Conservation (phyloP, 2,113 vertebrate genomes). For the Speoplatyrhinus poulsoni region DNA sequence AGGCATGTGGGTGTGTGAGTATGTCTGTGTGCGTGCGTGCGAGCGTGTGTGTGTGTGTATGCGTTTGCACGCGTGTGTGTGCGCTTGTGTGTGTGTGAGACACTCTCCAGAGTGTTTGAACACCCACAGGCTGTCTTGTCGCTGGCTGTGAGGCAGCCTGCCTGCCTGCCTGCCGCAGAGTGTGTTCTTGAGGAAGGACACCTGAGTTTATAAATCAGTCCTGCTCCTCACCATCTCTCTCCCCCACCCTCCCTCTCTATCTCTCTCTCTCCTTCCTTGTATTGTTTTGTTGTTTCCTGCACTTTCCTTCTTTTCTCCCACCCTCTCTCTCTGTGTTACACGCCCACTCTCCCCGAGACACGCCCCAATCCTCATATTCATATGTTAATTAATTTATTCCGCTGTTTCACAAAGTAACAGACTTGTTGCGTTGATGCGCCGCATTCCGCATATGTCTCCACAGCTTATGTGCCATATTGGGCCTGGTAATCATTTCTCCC, state of each 20-base stretch:
- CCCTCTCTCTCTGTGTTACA: too few relatives aligned
- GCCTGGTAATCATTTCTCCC: conserved; percentile 48
- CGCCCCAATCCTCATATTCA: too few relatives aligned
- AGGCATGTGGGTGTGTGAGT: neutral
- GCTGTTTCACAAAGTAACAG: conserved; percentile 14
- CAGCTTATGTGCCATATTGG: conserved; percentile 36
- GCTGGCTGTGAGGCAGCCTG: conserved; percentile 32
- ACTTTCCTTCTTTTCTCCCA: too few relatives aligned
- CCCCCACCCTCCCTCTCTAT: conserved; percentile 20
- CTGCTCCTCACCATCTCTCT: conserved; percentile 19
- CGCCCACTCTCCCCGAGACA: too few relatives aligned
- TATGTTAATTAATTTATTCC: neutral
- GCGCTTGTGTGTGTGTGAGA: neutral
- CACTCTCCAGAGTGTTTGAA: conserved; percentile 47
- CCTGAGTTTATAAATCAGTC: conserved; percentile 64
- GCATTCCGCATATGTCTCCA: conserved; percentile 46
- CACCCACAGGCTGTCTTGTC: conserved; percentile 35
- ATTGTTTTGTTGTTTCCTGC: neutral
- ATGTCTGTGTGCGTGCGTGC: conserved; percentile 3
- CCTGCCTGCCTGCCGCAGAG: conserved; percentile 49
- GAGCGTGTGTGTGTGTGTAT: too few relatives aligned
- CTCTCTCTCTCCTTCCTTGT: neutral
- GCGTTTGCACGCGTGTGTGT: conserved; percentile 1
- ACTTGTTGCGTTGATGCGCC: conserved; percentile 38
- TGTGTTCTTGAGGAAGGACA: conserved; percentile 71